phyloP scores from a whole-genome alignment of 2,113 vertebrate species.

The Pelobates fuscus region DNA sequence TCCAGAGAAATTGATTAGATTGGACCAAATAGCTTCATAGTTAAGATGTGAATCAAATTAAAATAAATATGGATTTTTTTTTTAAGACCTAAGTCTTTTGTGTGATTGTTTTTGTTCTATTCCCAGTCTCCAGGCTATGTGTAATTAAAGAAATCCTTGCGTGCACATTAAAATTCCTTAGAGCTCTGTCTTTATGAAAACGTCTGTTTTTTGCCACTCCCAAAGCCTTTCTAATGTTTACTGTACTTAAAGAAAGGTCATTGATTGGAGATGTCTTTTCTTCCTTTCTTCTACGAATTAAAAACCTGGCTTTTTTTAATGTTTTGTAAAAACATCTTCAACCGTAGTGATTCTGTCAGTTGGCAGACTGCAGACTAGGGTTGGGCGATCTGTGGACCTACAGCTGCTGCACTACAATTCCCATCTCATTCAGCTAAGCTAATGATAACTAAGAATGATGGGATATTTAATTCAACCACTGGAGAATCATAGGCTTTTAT shows the following conservation, averaged over 20 bases:
- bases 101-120: conserved; percentile 27
- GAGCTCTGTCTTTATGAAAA: conserved; percentile 42
- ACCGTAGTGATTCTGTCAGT: conserved; percentile 40
- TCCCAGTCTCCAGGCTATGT: conserved; percentile 44
- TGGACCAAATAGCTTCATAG: not conserved
- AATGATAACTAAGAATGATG: no score
- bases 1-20: not conserved
- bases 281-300: conserved; percentile 41
- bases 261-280: not conserved
- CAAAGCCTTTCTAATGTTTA: conserved; percentile 15
- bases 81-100: conserved; percentile 21
- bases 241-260: conserved; percentile 27
- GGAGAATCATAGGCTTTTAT: no score
- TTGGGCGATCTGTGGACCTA: not conserved
- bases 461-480: no score
- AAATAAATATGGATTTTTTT: conserved; percentile 38
- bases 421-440: not conserved
- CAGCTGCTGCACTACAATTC: not conserved
- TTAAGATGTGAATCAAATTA: conserved; percentile 13
- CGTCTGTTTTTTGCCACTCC: conserved; percentile 43
- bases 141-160: conserved; percentile 52
- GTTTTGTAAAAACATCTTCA: conserved; percentile 31
- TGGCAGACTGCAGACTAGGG: conserved; percentile 14
- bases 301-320: conserved; percentile 32
- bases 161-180: conserved; percentile 50